A percentile compares a stretch with the other conserved stretches of the same genome.
Conservation (phyloP, 92 coral and sea anemone species). For the Parazoanthus atlanticus region DNA sequence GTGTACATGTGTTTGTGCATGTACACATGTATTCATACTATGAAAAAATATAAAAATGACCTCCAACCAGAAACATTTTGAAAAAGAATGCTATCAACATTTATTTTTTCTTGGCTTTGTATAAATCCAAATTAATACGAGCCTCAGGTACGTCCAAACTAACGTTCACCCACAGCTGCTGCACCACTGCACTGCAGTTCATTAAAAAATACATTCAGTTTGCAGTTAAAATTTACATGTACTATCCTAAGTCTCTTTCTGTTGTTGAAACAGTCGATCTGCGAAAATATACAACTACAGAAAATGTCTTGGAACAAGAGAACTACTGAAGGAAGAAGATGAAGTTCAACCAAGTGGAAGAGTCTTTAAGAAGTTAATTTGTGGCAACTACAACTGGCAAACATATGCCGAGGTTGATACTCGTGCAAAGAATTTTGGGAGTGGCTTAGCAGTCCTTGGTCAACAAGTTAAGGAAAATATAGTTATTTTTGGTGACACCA, state of each 20-base stretch:
- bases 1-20: no score
- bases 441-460: constrained; percentile 92
- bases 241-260: neutral
- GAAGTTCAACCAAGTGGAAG: constrained; percentile 89
- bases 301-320: constrained; percentile 97
- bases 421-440: constrained; percentile 81
- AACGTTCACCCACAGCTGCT: no score
- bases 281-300: constrained; percentile 82
- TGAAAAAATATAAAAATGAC: no score
- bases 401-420: constrained; percentile 84
- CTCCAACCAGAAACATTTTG: no score
- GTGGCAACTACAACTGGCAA: constrained; percentile 96
- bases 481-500: constrained; percentile 88
- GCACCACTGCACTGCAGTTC: no score
- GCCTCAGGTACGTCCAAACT: no score
- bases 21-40: no score
- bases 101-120: no score
- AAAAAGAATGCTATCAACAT: no score
- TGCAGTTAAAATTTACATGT: no score
- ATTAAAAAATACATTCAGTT: no score
- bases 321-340: constrained; percentile 79
- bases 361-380: constrained; percentile 85
- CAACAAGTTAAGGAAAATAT: constrained; percentile 84
- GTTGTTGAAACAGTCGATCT: constrained; percentile 64
- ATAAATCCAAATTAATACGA: no score